Evolutionary conservation across 2,888 invertebrate genomes (phyloP).

Genomic region (Eilema caniola): DNA sequence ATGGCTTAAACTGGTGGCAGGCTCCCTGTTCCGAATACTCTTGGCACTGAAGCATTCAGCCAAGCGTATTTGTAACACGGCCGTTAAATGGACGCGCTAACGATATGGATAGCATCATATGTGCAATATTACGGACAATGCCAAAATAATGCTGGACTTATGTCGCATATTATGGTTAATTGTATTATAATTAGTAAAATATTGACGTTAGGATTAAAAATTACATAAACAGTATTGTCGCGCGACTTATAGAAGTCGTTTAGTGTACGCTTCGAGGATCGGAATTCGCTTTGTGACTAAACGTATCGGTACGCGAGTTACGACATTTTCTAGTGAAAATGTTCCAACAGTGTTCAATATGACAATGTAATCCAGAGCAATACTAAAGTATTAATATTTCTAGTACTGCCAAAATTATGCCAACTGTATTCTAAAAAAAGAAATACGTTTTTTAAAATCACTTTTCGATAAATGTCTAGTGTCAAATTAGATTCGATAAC

Average conservation of each 20-base stretch:
- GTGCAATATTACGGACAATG: conserved; percentile 85
- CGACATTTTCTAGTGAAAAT: conserved; percentile 68
- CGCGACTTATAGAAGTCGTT: conserved; percentile 68
- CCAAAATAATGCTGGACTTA: conserved; percentile 76
- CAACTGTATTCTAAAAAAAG: conserved; percentile 83
- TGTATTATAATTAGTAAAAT: conserved; percentile 86
- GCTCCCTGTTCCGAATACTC: conserved; percentile 52
- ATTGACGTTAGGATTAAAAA: conserved; percentile 84
- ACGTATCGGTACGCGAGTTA: conserved; percentile 53
- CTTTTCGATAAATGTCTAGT: conserved; percentile 84
- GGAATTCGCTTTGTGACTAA: conserved; percentile 72
- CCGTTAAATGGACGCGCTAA: conserved; percentile 55
- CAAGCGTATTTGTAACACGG: conserved; percentile 47
- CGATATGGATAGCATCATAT: conserved; percentile 68
- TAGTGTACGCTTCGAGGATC: conserved; percentile 78
- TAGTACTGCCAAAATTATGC: conserved; percentile 86
- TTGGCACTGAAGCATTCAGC: conserved; percentile 36
- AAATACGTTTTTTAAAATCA: conserved; percentile 80
- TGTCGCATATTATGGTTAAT: conserved; percentile 78
- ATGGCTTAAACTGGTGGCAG: conserved; percentile 73
- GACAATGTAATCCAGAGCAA: conserved; percentile 87
- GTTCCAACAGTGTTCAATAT: conserved; percentile 81
- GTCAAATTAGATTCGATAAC: conserved; percentile 86
- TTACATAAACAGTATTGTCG: conserved; percentile 85
- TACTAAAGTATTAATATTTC: conserved; percentile 86